These are phyloP conservation scores for Trisateles emortualis DNA, from an alignment of 2,888 invertebrate genomes.

Conservation along the genomic window DNA sequence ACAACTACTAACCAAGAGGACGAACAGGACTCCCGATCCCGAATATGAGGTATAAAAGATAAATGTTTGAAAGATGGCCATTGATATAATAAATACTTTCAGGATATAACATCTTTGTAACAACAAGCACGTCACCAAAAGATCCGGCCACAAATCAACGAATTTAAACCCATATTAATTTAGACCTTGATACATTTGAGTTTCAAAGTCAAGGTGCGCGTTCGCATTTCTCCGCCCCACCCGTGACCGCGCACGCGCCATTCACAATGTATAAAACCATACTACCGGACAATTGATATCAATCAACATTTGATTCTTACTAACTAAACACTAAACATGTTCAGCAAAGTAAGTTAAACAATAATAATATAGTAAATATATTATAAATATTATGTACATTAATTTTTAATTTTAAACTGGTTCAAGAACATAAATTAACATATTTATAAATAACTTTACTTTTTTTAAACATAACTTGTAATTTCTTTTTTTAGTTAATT, in stretches of 20 bases:
- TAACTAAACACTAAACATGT: constrained; percentile 48
- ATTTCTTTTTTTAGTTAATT: too few relatives aligned
- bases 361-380: not conserved
- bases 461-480: too few relatives aligned
- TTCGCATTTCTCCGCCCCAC: constrained; percentile 71
- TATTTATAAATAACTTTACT: too few relatives aligned
- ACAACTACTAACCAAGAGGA: too few relatives aligned
- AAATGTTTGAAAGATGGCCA: too few relatives aligned
- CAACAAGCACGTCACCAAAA: not conserved
- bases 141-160: not conserved
- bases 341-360: constrained; percentile 52
- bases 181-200: constrained; percentile 53
- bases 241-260: constrained; percentile 40
- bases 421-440: too few relatives aligned
- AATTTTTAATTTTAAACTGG: too few relatives aligned
- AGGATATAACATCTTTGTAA: too few relatives aligned
- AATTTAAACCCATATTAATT: not conserved
- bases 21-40: too few relatives aligned
- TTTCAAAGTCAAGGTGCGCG: constrained; percentile 67
- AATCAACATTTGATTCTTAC: constrained; percentile 45
- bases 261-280: constrained; percentile 46
- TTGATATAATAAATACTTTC: too few relatives aligned
- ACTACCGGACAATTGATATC: constrained; percentile 37
- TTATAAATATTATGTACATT: too few relatives aligned
- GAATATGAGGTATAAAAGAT: too few relatives aligned